A percentile compares a stretch with the other conserved stretches of the same genome.
These are phyloP conservation scores for Caenorhabditis latens DNA, from an alignment of 1,140 invertebrate species.

Conservation along the genomic window DNA sequence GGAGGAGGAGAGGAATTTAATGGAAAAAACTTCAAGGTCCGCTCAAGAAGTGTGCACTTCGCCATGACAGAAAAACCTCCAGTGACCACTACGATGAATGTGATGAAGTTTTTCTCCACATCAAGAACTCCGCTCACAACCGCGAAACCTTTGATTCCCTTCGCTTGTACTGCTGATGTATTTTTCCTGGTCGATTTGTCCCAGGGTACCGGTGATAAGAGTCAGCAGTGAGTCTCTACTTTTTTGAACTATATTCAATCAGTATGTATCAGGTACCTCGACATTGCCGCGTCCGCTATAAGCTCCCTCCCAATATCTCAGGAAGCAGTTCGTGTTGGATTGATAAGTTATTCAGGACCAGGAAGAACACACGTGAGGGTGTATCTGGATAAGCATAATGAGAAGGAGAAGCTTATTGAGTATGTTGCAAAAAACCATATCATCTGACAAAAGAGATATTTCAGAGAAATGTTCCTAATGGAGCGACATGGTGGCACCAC, in stretches of 20 bases:
- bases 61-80: slow-evolving; percentile 40
- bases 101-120: slow-evolving; percentile 40
- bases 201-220: slow-evolving; percentile 59
- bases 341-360: slow-evolving; percentile 62
- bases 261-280: slow-evolving; percentile 5
- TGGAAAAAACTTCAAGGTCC: slow-evolving; percentile 23
- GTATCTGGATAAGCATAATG: slow-evolving; percentile 59
- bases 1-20: neutral
- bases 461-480: slow-evolving; percentile 59
- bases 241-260: neutral
- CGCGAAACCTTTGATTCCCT: slow-evolving; percentile 34
- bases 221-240: slow-evolving; percentile 5
- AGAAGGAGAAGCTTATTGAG: slow-evolving; percentile 52
- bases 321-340: slow-evolving; percentile 38
- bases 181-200: slow-evolving; percentile 62
- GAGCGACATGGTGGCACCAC: slow-evolving; percentile 61
- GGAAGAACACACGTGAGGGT: slow-evolving; percentile 52
- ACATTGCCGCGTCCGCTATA: slow-evolving; percentile 46
- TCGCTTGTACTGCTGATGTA: slow-evolving; percentile 57
- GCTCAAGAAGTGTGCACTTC: slow-evolving; percentile 30
- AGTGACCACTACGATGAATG: neutral
- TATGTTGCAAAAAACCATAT: neutral
- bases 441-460: neutral
- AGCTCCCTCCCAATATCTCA: slow-evolving; percentile 48
- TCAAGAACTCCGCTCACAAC: slow-evolving; percentile 42